Percentiles rank a stretch among this genome's conserved stretches.
These are phyloP conservation scores for Bruchidius siliquastri DNA, from an alignment of 2,888 invertebrate species.

Conservation along the genomic window DNA sequence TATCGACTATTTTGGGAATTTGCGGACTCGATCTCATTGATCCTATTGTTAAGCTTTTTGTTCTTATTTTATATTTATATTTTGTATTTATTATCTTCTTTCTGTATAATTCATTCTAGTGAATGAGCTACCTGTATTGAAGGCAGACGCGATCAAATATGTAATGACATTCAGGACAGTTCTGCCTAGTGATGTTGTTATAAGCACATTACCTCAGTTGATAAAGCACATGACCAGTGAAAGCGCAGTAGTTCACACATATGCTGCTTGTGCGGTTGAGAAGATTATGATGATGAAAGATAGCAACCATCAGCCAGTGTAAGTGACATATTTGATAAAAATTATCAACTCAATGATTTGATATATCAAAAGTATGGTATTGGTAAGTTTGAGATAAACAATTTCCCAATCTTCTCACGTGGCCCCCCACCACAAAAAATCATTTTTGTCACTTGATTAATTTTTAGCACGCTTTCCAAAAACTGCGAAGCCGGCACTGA, in stretches of 20 bases:
- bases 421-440: too few relatives aligned
- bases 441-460: too few relatives aligned
- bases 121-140: constrained; percentile 82
- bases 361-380: too few relatives aligned
- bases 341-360: too few relatives aligned
- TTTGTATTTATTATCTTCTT: too few relatives aligned
- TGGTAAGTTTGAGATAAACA: background rate
- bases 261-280: constrained; percentile 89
- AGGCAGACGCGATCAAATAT: constrained; percentile 95
- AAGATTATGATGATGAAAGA: constrained; percentile 75
- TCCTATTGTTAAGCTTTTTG: too few relatives aligned
- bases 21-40: too few relatives aligned
- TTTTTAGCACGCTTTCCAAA: too few relatives aligned
- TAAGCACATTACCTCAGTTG: constrained; percentile 71
- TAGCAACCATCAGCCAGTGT: constrained; percentile 54
- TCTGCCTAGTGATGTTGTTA: constrained; percentile 72
- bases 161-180: constrained; percentile 93
- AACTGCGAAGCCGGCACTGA: too few relatives aligned
- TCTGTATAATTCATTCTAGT: constrained; percentile 70
- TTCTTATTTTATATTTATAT: too few relatives aligned
- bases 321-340: constrained; percentile 32
- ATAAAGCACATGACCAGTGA: constrained; percentile 71
- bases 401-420: too few relatives aligned
- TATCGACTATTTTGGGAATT: too few relatives aligned
- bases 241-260: constrained; percentile 88